Base-by-base conservation (phyloP, 2,113 vertebrate species). In the Hyla sarda region DNA sequence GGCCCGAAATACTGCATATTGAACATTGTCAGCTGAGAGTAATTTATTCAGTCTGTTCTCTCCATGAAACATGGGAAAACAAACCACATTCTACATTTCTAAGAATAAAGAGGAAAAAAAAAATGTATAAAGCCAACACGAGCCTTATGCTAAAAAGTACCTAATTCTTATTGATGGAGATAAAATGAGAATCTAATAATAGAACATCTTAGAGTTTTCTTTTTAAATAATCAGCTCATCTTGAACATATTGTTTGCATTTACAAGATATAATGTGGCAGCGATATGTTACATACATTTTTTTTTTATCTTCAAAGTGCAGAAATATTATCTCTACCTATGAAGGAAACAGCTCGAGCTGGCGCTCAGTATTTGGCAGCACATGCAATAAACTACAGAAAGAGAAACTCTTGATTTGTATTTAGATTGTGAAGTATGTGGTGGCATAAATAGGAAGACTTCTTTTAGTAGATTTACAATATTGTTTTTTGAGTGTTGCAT, bases 21-120 rank as follows among this genome's bases (percentile, higher is more conserved):
- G 48, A 30, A 77, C 28, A 77, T 54, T 77, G 34, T 60, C 78
- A 81, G 34, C 77, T 80, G 77, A 81, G 58, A 65, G 34, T 47
- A 81, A 81, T 81, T 47, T 56, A 62, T 81, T 81, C 78, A 65
- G 37, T 81, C 78, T 81, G 78, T 81, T 65, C 78, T n/a, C 56
- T 65, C 23, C 25, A 47, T 41, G 23, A 81, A 81, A 81, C 78
- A 81, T 62, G 54, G 78, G 78, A 65, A 80, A 81, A 81, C 56
- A 81, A 81, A 81, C 56, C 56, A 81, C 78, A 81, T 65, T 62
- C 65, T 62, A 65, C 34, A 81, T 81, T 81, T 81, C 58, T 81
- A 47, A 62, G 78, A 81, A 65, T 47, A 81, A 28, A 47, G 41
- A 65, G 9, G 30, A 34, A 56, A 17, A 79, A 25, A 62, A 62